Percentiles rank a stretch among this genome's conserved stretches.
Evolutionary conservation across 2,888 invertebrate genomes (phyloP).

Genomic region (Yponomeuta evonymella): DNA sequence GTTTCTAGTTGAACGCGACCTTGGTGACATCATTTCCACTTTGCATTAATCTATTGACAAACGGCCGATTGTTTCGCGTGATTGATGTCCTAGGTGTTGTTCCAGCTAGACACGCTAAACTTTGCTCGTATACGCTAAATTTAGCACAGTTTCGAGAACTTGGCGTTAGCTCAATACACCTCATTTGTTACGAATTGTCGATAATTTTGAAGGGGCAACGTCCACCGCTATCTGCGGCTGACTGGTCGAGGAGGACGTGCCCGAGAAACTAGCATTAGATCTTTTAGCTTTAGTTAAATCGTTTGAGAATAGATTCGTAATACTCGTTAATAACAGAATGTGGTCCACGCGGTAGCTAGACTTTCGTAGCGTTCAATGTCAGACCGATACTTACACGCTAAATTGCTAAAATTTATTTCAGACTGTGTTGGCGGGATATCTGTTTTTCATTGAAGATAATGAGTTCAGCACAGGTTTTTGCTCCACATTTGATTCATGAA

Average conservation of each 20-base stretch:
- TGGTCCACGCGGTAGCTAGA: slow-evolving; percentile 32
- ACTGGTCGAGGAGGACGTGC: background rate
- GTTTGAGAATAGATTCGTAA: background rate
- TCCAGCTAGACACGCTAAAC: slow-evolving; percentile 17
- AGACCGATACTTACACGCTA: slow-evolving; percentile 30
- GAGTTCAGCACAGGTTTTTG: background rate
- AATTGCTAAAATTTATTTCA: background rate
- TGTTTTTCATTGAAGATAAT: background rate
- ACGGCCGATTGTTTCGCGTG: background rate
- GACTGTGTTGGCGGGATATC: background rate
- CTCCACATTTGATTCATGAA: background rate
- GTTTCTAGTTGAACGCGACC: background rate
- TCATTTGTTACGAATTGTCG: background rate
- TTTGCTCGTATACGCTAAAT: slow-evolving; percentile 31
- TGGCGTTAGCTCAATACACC: slow-evolving; percentile 10
- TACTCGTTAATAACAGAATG: slow-evolving; percentile 6
- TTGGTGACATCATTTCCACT: background rate
- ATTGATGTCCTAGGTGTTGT: slow-evolving; percentile 9
- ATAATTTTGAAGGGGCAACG: slow-evolving; percentile 2
- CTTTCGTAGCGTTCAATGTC: slow-evolving; percentile 44
- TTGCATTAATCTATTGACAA: background rate
- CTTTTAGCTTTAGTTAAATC: background rate
- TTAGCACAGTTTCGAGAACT: slow-evolving; percentile 41
- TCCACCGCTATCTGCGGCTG: background rate
- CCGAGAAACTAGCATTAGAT: background rate